A percentile compares a stretch with the other conserved stretches of the same genome.
Conservation (phyloP, 2,113 vertebrate species). For the Aviceda subcristata region DNA sequence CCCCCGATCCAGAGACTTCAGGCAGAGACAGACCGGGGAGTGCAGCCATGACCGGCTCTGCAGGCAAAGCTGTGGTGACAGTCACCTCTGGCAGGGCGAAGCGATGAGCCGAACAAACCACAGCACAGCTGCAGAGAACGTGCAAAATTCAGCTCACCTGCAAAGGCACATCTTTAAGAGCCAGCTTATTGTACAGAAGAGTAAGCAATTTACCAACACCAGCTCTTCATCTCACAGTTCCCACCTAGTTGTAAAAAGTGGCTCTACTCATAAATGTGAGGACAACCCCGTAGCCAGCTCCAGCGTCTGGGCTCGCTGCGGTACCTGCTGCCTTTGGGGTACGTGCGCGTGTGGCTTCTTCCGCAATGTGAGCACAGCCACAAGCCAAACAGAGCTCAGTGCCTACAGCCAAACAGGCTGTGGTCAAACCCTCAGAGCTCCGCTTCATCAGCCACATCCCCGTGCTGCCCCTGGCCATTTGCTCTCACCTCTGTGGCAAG, state of each 20-base stretch:
- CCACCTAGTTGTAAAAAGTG: neutral
- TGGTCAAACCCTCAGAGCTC: neutral
- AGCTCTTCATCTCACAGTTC: neutral
- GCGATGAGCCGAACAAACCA: neutral
- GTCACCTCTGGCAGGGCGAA: neutral
- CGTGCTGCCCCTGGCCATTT: neutral
- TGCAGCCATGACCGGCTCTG: neutral
- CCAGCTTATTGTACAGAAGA: neutral
- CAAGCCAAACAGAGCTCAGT: neutral
- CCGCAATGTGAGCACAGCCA: neutral
- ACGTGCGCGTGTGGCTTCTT: neutral
- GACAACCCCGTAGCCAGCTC: accelerated
- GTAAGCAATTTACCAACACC: neutral
- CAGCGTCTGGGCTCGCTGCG: neutral
- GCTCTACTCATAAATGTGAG: neutral
- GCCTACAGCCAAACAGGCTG: neutral
- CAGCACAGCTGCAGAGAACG: neutral
- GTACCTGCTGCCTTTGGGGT: neutral
- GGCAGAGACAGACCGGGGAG: neutral
- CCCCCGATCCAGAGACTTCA: neutral
- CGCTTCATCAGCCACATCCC: neutral
- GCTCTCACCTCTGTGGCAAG: neutral
- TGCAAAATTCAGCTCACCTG: neutral
- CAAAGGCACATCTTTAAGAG: neutral
- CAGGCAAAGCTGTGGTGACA: neutral